Base-by-base conservation (phyloP, 1,140 invertebrate species). In the Drosophila fuyamai region DNA sequence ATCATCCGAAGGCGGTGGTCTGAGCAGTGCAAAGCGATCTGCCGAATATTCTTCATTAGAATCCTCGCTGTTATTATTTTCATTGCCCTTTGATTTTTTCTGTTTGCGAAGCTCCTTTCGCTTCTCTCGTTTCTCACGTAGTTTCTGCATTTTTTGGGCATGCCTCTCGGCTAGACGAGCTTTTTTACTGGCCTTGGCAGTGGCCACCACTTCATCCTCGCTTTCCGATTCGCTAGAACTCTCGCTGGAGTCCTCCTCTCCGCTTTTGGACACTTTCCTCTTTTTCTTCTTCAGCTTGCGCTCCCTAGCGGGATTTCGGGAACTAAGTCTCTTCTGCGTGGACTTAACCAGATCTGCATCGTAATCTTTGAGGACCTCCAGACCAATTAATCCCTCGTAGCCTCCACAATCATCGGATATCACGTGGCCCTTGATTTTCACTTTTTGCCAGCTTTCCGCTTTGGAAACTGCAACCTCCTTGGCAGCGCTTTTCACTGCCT, bases 331-430 rank as follows among this genome's bases (percentile, higher is more conserved):
- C 55, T 60, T 75, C 41, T 62, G 50, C 29, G 76, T 76, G n/a
- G 77, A 90, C 43, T 83, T 79, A 0, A 92, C 79, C 10, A 92
- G 35, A 10, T 47, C 44, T 0, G 78, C 53, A 67, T 92, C 85
- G 53, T 92, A 92, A 6, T 92, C 79, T 38, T 92, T 90, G 2
- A 92, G 71, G 4, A 92, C 91, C 48, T 92, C 92, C 18, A 92
- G 54, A 2, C 92, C 92, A 55, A 92, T 90, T 7, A 92, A 48
- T 7, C 92, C 92, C 36, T 92, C 92, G 53, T 90, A 86, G 8
- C 89, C 82, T 1, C 67, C 78, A 35, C 79, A 82, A 48, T 92
- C 92, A 54, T 92, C 79, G 5, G 82, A 83, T 50, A 92, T 79
- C 59, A 92, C 70, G 76, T 91, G 90, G 48, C 92, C 92, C 43